phyloP scores from a whole-genome alignment of 1,140 invertebrate species.

The Neotoxoptera formosana region DNA sequence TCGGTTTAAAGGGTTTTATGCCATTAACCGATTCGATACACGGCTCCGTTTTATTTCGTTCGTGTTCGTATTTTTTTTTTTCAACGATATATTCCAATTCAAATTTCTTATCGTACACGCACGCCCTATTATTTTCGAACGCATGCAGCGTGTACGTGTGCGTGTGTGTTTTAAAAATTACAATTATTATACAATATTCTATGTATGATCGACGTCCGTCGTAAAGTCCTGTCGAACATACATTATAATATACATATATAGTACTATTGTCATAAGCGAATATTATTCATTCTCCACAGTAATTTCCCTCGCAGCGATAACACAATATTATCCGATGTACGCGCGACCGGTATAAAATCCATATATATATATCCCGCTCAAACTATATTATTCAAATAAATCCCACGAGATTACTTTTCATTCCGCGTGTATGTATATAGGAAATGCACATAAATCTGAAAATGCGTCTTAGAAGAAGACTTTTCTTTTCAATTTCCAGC shows the following conservation, averaged over 20 bases:
- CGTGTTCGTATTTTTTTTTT: slow-evolving; percentile 1
- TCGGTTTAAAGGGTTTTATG: slow-evolving; percentile 19
- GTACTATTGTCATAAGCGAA: not conserved
- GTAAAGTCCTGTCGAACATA: not conserved
- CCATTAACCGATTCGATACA: not conserved
- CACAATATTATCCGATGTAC: not conserved
- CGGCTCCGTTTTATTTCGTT: not conserved
- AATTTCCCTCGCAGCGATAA: not conserved
- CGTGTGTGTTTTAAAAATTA: not conserved
- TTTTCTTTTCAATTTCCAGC: slow-evolving; percentile 32
- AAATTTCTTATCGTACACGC: not conserved
- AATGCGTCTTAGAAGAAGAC: not conserved
- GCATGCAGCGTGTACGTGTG: not conserved
- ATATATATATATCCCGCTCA: not conserved
- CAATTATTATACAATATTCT: not conserved
- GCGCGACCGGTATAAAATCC: not conserved
- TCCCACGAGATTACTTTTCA: slow-evolving; percentile 34
- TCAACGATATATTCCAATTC: not conserved
- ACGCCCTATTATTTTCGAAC: not conserved
- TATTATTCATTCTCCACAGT: not conserved
- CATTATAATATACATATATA: too few relatives aligned
- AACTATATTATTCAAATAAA: slow-evolving; percentile 33
- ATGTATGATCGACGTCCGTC: not conserved
- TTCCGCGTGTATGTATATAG: not conserved
- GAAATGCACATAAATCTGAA: slow-evolving; percentile 33